Evolutionary conservation across 2,797 vertebrate genomes (phyloP), one percentile per base, ranked within the genome.

Genomic region (Cryptoprocta ferox): DNA sequence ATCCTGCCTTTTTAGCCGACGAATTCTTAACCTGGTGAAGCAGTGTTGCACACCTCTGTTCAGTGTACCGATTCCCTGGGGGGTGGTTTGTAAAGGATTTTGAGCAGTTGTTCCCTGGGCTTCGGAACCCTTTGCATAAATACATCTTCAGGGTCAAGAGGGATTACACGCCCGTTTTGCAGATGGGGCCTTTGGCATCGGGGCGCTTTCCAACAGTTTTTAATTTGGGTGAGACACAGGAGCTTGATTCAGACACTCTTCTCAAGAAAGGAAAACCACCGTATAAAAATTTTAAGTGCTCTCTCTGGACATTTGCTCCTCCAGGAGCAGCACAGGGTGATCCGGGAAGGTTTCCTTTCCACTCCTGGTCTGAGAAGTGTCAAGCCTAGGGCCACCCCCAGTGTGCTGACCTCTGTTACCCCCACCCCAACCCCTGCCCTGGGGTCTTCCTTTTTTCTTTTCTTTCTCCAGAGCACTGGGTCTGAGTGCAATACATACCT

Each of bases 121-220:
- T 91, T 95, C 94, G 42, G 76, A 73, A 76, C 26, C 13, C 83
- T 35, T 84, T 93, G 42, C 13, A 11, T 82, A 89, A 85, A 75
- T 63, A 86, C 35, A 35, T 76, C 76, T 88, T 95, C 35, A 26
- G 28, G 24, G n/a, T 68, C 37, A 39, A 61, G 21, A 63, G 50
- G 19, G 26, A 45, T 86, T 83, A 18, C 35, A 6, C 75, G 53
- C 53, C 32, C 13, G 14, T 92, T 81, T 91, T 73, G 56, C 12
- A 76, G 26, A 9, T 13, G 3, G 35, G 65, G 48, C 16, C 7
- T 85, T 85, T 85, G 73, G 78, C 76, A 53, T 76, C 53, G 39
- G 48, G 37, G 13, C 63, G 30, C 35, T 76, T 89, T 59, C 59
- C 45, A 42, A 19, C 65, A 53, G 15, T 66, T 95, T 48, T 88